A percentile compares a stretch with the other conserved stretches of the same genome.
phyloP scores from a whole-genome alignment of 2,797 vertebrate species.

The Lutjanus campechanus region DNA sequence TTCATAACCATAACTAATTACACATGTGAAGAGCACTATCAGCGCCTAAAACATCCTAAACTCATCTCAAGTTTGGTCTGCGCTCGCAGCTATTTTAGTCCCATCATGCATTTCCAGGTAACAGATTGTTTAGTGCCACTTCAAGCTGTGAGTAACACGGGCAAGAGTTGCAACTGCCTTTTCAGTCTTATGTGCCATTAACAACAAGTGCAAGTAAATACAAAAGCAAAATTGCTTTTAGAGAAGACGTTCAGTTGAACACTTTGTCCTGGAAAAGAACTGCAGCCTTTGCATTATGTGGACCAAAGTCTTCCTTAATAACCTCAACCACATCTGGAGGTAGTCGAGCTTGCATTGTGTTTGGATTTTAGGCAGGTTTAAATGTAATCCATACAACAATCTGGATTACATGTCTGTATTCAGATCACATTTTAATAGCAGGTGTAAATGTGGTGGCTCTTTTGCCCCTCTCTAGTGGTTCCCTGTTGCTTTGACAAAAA shows the following conservation, averaged over 20 bases:
- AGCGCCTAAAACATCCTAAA: constrained; percentile 13
- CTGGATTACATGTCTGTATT: no score
- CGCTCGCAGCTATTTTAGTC: constrained; percentile 25
- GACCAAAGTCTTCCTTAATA: not conserved
- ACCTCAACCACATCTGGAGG: not conserved
- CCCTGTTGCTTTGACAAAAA: no score
- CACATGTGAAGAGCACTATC: constrained; percentile 11
- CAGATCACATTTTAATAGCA: no score
- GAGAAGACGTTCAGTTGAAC: not conserved
- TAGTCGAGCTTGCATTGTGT: no score
- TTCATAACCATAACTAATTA: constrained; percentile 23
- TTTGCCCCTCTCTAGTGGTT: no score
- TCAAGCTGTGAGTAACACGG: constrained; percentile 33
- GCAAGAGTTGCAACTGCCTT: constrained; percentile 4
- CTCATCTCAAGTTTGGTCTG: constrained; percentile 7
- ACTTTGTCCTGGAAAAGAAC: not conserved
- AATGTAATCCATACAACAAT: no score
- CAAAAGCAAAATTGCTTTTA: constrained; percentile 8
- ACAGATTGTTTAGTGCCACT: constrained; percentile 50
- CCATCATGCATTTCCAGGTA: constrained; percentile 42
- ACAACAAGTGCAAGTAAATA: constrained; percentile 7
- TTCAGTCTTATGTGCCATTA: constrained; percentile 13
- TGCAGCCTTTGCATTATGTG: not conserved
- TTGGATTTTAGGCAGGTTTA: no score
- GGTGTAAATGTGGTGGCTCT: no score